Evolutionary conservation across 2,113 vertebrate species (phyloP).

Genomic region (Himantopus leucocephalus): DNA sequence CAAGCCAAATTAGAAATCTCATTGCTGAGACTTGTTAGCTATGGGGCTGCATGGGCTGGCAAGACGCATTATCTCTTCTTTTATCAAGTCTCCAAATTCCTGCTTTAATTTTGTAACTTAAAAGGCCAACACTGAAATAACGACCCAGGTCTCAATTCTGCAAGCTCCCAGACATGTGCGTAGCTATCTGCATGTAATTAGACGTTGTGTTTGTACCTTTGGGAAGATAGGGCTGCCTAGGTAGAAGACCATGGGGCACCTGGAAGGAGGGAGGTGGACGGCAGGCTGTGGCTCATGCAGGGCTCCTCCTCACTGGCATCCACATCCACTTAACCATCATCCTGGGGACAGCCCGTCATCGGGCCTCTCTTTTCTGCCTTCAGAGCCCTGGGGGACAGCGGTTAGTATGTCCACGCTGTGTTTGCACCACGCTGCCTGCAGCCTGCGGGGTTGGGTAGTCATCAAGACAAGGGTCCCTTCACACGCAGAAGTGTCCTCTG

Average conservation of each 20-base stretch:
- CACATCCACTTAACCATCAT: background rate
- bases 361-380: background rate
- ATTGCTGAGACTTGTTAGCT: background rate
- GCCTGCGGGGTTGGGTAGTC: rapidly evolving
- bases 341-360: background rate
- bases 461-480: background rate
- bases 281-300: background rate
- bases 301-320: background rate
- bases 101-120: background rate
- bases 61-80: background rate
- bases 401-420: rapidly evolving
- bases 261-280: background rate
- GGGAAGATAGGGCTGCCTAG: background rate
- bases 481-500: background rate
- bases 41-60: background rate
- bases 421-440: background rate
- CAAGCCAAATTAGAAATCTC: background rate
- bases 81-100: background rate
- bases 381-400: background rate
- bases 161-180: background rate
- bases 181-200: background rate
- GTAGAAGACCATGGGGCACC: no score
- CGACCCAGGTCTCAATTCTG: background rate
- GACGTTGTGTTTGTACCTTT: background rate
- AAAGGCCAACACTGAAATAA: background rate